A percentile compares a stretch with the other conserved stretches of the same genome.
Conservation (phyloP, 2,888 invertebrate genomes). For the Venusia cambrica region DNA sequence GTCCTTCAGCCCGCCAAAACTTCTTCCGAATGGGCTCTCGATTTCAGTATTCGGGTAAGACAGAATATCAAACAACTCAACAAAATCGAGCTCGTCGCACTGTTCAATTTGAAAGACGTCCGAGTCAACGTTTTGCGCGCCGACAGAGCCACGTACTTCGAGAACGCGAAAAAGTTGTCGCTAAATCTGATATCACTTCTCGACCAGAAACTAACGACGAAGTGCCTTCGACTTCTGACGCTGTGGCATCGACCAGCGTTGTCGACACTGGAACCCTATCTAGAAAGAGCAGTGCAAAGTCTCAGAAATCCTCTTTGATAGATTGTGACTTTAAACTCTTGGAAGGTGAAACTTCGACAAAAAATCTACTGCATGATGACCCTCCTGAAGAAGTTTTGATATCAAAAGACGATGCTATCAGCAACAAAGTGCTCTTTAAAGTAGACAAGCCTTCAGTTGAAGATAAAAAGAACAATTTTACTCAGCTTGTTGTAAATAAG, state of each 20-base stretch:
- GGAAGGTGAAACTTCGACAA: conserved; percentile 60
- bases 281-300: conserved; percentile 79
- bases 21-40: conserved; percentile 99
- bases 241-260: conserved; percentile 34
- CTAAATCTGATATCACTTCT: conserved; percentile 51
- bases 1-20: conserved; percentile 94
- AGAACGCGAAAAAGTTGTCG: conserved; percentile 84
- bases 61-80: conserved; percentile 98
- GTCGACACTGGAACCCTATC: conserved; percentile 58
- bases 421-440: conserved; percentile 71
- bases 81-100: conserved; percentile 94
- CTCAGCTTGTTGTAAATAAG: conserved; percentile 66
- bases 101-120: conserved; percentile 97
- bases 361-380: conserved; percentile 65
- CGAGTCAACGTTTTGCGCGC: conserved; percentile 97
- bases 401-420: conserved; percentile 74
- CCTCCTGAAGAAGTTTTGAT: conserved; percentile 57
- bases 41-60: conserved; percentile 96
- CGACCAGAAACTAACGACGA: conserved; percentile 51
- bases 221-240: conserved; percentile 55
- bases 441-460: conserved; percentile 58
- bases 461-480: conserved; percentile 68
- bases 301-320: conserved; percentile 73
- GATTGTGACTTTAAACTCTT: conserved; percentile 44
- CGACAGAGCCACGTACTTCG: conserved; percentile 93